Evolutionary conservation across 2,113 vertebrate genomes (phyloP).

Genomic region (Catagonus wagneri): DNA sequence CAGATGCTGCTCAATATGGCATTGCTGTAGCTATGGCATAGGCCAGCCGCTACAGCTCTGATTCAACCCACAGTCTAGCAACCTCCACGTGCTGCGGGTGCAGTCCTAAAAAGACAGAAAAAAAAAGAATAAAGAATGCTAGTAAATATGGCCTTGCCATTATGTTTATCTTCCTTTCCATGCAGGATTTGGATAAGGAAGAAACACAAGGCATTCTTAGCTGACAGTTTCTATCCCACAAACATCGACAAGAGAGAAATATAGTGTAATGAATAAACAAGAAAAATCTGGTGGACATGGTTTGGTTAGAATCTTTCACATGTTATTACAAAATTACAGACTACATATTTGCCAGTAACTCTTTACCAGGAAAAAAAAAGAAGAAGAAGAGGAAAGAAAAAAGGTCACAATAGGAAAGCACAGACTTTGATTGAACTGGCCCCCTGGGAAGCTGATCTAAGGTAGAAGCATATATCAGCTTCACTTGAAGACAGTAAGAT

Average conservation of each 20-base stretch:
- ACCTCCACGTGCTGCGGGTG: too few species aligned
- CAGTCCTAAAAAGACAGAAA: too few species aligned
- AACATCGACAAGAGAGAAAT: neutral
- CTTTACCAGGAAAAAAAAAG: neutral
- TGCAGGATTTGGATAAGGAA: neutral
- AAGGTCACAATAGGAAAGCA: neutral
- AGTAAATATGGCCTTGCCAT: neutral
- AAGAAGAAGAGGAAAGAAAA: neutral
- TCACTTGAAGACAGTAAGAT: neutral
- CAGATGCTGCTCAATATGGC: too few species aligned
- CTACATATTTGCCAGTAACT: neutral
- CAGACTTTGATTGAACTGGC: neutral
- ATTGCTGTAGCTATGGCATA: too few species aligned
- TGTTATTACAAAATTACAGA: slow-evolving; percentile 9
- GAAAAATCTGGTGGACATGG: neutral
- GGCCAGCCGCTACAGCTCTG: too few species aligned
- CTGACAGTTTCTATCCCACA: neutral
- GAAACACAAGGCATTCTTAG: neutral
- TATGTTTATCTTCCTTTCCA: neutral
- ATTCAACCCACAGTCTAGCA: too few species aligned
- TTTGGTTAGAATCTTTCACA: neutral
- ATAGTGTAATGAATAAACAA: neutral
- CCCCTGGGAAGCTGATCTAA: neutral
- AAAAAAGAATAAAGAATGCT: neutral
- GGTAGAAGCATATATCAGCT: neutral